Conservation (phyloP, 2,113 vertebrate genomes). For the Trogon surrucura region DNA sequence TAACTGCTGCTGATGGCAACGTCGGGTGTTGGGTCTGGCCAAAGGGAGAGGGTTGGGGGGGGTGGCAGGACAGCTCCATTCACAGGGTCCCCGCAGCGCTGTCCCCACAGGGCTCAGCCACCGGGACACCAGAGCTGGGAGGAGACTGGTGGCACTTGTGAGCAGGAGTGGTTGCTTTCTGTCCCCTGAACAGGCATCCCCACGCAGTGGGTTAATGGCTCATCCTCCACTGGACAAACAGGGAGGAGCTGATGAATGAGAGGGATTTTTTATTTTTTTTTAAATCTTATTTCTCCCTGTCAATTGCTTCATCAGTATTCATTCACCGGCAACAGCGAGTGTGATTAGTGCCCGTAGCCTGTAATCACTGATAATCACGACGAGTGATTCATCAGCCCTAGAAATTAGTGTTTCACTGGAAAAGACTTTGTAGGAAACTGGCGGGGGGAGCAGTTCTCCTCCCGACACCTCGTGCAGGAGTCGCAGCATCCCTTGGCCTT, state of each 20-base stretch:
- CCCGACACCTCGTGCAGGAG: rapidly evolving
- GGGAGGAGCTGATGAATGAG: conserved; percentile 48
- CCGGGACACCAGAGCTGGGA: rapidly evolving
- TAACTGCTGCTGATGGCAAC: background rate
- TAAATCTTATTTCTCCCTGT: conserved; percentile 48
- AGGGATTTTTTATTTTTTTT: background rate
- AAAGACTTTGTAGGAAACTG: background rate
- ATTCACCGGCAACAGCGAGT: conserved; percentile 33
- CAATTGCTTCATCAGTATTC: conserved; percentile 68
- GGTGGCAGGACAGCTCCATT: background rate
- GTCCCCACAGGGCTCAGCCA: background rate
- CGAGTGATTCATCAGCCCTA: conserved; percentile 62
- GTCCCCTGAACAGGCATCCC: background rate
- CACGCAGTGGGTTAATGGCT: background rate
- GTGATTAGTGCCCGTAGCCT: conserved; percentile 56
- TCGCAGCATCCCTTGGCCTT: background rate
- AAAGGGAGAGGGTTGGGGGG: background rate
- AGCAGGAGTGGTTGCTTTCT: background rate
- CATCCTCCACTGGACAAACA: background rate
- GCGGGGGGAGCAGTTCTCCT: background rate
- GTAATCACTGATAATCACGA: conserved; percentile 65
- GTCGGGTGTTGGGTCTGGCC: rapidly evolving
- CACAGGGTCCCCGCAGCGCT: background rate
- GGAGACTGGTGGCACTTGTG: background rate
- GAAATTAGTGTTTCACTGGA: conserved; percentile 47